Percentiles rank a stretch among this genome's conserved stretches.
These are phyloP conservation scores for Drosophila suzukii DNA, from an alignment of 1,140 invertebrate species.

Conservation along the genomic window DNA sequence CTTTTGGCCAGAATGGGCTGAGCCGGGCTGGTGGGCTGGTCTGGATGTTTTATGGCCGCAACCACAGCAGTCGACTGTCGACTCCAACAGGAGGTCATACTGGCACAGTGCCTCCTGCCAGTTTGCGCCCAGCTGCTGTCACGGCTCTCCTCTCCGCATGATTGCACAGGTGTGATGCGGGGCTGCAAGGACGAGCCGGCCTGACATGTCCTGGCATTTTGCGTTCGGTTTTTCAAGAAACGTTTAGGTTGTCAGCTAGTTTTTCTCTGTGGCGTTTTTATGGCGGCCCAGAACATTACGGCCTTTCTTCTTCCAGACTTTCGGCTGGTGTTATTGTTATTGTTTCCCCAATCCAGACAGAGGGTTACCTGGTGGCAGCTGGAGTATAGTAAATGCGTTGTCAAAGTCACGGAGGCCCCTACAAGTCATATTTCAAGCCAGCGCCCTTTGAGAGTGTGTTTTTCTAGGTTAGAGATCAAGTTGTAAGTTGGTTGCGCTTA, in stretches of 20 bases:
- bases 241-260: constrained; percentile 80
- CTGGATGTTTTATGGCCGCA: constrained; percentile 72
- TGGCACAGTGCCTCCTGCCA: constrained; percentile 23
- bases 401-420: constrained; percentile 51
- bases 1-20: constrained; percentile 15
- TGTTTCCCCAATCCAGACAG: constrained; percentile 38
- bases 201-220: constrained; percentile 73
- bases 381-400: constrained; percentile 53
- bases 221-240: constrained; percentile 77
- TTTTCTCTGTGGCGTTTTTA: constrained; percentile 51
- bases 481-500: constrained; percentile 16
- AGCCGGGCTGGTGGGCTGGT: neutral
- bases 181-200: neutral
- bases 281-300: constrained; percentile 43
- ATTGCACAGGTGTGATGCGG: constrained; percentile 66
- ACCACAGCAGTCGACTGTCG: constrained; percentile 65
- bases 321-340: constrained; percentile 49
- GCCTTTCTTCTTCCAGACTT: constrained; percentile 34
- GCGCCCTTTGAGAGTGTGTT: constrained; percentile 17
- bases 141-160: constrained; percentile 59
- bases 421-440: constrained; percentile 66
- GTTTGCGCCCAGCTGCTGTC: constrained; percentile 60
- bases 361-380: constrained; percentile 17
- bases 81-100: constrained; percentile 43
- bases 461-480: constrained; percentile 8